Conservation (phyloP, 1,140 invertebrate species). For the Globodera ellingtonae region DNA sequence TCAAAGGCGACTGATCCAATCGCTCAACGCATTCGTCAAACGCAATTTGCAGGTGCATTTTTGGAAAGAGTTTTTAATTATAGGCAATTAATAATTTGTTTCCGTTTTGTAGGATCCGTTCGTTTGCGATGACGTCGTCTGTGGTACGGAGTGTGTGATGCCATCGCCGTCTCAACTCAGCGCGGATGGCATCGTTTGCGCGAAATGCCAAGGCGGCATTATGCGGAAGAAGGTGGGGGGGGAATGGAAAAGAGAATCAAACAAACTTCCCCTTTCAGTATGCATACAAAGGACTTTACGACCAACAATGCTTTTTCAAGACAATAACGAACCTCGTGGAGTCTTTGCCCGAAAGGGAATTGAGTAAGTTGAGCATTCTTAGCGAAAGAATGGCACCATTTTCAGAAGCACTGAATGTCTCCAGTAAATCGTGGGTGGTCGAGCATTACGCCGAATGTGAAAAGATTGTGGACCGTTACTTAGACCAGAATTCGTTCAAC, state of each 20-base stretch:
- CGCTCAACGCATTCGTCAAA: no score
- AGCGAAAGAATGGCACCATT: slow-evolving; percentile 8
- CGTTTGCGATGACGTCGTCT: slow-evolving; percentile 36
- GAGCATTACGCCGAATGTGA: slow-evolving; percentile 34
- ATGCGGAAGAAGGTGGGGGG: slow-evolving; percentile 29
- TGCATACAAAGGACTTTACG: slow-evolving; percentile 31
- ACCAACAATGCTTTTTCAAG: slow-evolving; percentile 44
- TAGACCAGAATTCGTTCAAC: slow-evolving; percentile 40
- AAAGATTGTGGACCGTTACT: slow-evolving; percentile 24
- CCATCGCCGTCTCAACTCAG: slow-evolving; percentile 28
- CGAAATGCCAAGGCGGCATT: slow-evolving; percentile 37
- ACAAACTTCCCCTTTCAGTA: slow-evolving; percentile 34
- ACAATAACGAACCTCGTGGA: slow-evolving; percentile 38
- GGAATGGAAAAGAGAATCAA: no score
- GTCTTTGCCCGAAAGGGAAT: slow-evolving; percentile 20
- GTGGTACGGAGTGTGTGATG: slow-evolving; percentile 23
- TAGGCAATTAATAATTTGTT: no score
- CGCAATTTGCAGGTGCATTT: no score
- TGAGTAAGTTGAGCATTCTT: slow-evolving; percentile 19
- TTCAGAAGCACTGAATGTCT: slow-evolving; percentile 31
- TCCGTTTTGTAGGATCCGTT: slow-evolving; percentile 28
- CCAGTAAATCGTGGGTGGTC: background rate
- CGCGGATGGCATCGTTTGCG: slow-evolving; percentile 17
- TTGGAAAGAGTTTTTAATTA: no score
- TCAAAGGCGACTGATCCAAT: background rate